Percentiles rank a stretch among this genome's conserved stretches.
Conservation (phyloP, 1,140 invertebrate genomes). For the Agrilus planipennis region DNA sequence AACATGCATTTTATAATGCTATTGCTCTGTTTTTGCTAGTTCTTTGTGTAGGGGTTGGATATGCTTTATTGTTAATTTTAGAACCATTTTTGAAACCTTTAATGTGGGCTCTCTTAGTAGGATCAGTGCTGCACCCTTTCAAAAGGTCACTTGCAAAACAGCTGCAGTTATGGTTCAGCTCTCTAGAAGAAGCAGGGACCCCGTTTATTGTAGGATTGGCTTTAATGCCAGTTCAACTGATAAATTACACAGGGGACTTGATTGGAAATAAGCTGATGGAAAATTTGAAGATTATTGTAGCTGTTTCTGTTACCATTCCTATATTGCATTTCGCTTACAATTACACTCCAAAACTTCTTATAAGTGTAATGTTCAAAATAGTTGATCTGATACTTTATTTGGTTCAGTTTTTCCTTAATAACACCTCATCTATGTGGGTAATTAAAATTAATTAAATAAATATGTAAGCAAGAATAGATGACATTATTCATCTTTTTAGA, state of each 20-base stretch:
- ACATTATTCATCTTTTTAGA: conserved; percentile 30
- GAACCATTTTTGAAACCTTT: conserved; percentile 86
- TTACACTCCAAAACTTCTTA: conserved; percentile 42
- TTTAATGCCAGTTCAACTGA: conserved; percentile 57
- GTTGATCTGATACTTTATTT: too few species aligned
- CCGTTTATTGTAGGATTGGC: conserved; percentile 57
- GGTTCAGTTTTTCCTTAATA: too few species aligned
- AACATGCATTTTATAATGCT: conserved; percentile 77
- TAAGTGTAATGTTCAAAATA: too few species aligned
- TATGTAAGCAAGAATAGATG: neutral
- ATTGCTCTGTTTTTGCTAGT: conserved; percentile 58
- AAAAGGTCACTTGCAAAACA: conserved; percentile 61
- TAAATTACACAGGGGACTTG: conserved; percentile 57
- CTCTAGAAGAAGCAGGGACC: conserved; percentile 44
- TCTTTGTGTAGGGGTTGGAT: conserved; percentile 53
- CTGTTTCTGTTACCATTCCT: conserved; percentile 32
- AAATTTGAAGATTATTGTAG: conserved; percentile 45
- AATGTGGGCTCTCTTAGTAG: conserved; percentile 87
- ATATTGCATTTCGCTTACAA: conserved; percentile 32
- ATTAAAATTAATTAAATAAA: too few species aligned
- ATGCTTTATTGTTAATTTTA: conserved; percentile 72
- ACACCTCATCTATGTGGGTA: too few species aligned
- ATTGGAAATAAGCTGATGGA: conserved; percentile 51
- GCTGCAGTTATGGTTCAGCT: conserved; percentile 59
- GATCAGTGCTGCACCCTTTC: conserved; percentile 79